Conservation (phyloP, 2,888 invertebrate genomes). For the Drosophila subsilvestris region DNA sequence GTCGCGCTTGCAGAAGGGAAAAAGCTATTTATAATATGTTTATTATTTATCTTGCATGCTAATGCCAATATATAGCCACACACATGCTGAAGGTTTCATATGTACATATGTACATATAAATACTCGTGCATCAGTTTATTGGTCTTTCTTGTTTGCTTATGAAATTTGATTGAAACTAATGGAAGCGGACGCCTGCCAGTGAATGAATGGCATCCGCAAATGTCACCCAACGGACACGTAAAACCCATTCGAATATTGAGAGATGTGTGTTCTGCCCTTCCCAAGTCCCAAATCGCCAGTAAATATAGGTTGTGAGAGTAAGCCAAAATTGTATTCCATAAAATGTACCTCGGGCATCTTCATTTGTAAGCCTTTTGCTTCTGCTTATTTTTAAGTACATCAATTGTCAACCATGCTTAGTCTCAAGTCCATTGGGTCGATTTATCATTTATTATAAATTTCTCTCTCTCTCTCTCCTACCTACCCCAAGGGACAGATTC, state of each 20-base stretch:
- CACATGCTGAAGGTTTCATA: background rate
- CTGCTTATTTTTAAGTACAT: conserved; percentile 20
- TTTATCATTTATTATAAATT: conserved; percentile 53
- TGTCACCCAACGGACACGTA: conserved; percentile 57
- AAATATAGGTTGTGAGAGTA: background rate
- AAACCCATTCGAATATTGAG: conserved; percentile 44
- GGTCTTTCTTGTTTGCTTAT: conserved; percentile 64
- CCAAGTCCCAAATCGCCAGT: conserved; percentile 13
- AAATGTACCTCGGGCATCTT: too few species aligned
- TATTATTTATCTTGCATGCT: conserved; percentile 68
- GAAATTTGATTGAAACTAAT: conserved; percentile 76
- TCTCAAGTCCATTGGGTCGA: conserved; percentile 34
- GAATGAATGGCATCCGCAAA: conserved; percentile 46
- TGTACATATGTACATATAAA: conserved; percentile 8
- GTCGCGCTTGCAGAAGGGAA: conserved; percentile 18
- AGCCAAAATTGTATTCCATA: too few species aligned
- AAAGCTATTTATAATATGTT: conserved; percentile 77
- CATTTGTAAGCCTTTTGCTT: conserved; percentile 11
- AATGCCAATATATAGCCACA: conserved; percentile 51
- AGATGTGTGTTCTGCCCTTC: background rate
- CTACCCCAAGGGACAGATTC: conserved; percentile 14
- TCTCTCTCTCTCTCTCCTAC: background rate
- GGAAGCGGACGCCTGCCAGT: conserved; percentile 54
- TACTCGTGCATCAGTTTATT: conserved; percentile 53
- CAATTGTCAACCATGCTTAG: conserved; percentile 35